Percentiles rank a stretch among this genome's conserved stretches.
These are phyloP conservation scores for Congeria kusceri DNA, from an alignment of 2,888 invertebrate genomes.

Conservation along the genomic window DNA sequence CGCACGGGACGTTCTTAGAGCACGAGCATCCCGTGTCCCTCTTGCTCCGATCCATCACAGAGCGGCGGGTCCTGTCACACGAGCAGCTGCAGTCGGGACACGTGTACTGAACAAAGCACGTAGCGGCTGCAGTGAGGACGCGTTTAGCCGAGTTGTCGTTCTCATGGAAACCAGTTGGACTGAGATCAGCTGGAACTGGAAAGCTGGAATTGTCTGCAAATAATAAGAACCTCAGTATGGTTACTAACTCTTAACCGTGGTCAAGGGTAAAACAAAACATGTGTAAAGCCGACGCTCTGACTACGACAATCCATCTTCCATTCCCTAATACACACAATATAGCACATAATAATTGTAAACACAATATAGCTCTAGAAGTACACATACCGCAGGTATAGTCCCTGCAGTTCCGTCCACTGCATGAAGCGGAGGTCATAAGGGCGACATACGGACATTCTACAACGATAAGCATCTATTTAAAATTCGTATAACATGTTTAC, in stretches of 20 bases:
- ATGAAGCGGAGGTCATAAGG: background rate
- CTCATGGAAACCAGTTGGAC: background rate
- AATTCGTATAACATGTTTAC: too few species aligned
- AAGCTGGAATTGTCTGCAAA: background rate
- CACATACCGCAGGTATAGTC: background rate
- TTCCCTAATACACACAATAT: too few species aligned
- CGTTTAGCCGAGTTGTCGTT: background rate
- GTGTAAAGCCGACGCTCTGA: too few species aligned
- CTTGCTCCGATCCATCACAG: background rate
- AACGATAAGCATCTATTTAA: background rate
- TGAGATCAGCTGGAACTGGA: background rate
- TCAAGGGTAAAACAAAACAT: too few species aligned
- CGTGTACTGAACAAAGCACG: conserved; percentile 5
- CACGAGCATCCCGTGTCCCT: background rate
- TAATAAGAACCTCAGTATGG: background rate
- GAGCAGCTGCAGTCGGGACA: background rate
- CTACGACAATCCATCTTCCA: too few species aligned
- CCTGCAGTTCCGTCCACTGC: background rate
- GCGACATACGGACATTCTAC: background rate
- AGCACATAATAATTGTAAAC: too few species aligned
- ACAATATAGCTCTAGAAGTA: background rate
- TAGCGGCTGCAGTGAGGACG: background rate
- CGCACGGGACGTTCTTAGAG: conserved; percentile 5
- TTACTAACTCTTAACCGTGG: too few species aligned
- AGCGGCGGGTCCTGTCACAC: background rate